phyloP scores from a whole-genome alignment of 2,113 vertebrate genomes.

The Pristiophorus japonicus region DNA sequence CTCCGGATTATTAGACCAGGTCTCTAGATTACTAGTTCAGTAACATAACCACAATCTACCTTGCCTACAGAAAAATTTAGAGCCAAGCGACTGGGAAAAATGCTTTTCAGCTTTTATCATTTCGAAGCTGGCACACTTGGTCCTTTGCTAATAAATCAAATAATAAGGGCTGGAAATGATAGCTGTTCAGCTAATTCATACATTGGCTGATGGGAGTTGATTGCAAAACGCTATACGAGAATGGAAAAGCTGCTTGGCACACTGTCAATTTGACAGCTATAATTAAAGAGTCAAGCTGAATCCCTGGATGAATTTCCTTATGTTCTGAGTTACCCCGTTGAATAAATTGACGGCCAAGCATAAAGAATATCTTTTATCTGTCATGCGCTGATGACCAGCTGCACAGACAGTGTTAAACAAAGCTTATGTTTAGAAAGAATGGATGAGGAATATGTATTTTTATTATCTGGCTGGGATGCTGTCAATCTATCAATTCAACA shows the following conservation, averaged over 20 bases:
- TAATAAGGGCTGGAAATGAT: neutral
- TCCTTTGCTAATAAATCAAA: neutral
- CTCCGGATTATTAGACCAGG: no score
- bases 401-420: neutral
- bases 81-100: neutral
- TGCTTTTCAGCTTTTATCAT: neutral
- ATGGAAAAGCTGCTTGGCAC: neutral
- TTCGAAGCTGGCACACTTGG: neutral
- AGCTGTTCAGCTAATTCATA: neutral
- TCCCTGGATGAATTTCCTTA: neutral
- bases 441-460: neutral
- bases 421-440: neutral
- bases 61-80: neutral
- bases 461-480: neutral
- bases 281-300: constrained; percentile 19
- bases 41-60: no score
- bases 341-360: neutral
- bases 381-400: neutral
- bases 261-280: neutral
- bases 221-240: neutral
- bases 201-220: neutral
- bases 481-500: neutral
- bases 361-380: neutral
- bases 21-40: no score
- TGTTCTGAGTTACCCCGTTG: neutral